A percentile compares a stretch with the other conserved stretches of the same genome.
Evolutionary conservation across 2,113 vertebrate genomes (phyloP).

Genomic region (Phyllostomus hastatus): DNA sequence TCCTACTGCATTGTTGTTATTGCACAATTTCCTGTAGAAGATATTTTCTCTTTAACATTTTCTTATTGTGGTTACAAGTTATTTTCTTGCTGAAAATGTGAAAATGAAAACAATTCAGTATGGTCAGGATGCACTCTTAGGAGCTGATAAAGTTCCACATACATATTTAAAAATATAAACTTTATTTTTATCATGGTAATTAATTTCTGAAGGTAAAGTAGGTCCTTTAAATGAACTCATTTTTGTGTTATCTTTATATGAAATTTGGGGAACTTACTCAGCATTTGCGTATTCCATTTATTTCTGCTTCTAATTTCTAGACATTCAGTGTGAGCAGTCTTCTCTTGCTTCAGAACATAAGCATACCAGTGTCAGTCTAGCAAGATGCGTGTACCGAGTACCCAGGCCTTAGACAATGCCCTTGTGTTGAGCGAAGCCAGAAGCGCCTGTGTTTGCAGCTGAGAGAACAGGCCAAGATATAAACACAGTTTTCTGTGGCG

Average conservation of each 20-base stretch:
- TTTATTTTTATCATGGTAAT: neutral
- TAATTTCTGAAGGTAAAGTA: neutral
- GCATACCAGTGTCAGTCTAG: neutral
- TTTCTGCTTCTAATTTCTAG: neutral
- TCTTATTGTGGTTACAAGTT: neutral
- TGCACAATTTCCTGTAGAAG: neutral
- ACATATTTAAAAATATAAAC: neutral
- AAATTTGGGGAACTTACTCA: neutral
- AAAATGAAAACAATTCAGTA: neutral
- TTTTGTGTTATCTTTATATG: neutral
- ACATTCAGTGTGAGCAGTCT: neutral
- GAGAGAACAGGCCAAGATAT: neutral
- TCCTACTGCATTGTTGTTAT: neutral
- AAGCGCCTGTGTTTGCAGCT: neutral
- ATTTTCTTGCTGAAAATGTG: neutral
- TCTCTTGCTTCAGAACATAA: neutral
- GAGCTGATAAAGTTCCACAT: neutral
- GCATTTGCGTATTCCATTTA: neutral
- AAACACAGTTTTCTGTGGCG: conserved; percentile 13
- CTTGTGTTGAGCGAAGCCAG: neutral
- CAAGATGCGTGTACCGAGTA: neutral
- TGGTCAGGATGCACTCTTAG: neutral
- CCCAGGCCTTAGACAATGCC: neutral
- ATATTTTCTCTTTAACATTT: neutral
- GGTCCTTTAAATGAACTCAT: neutral